Evolutionary conservation across 2,797 vertebrate species (phyloP), one percentile per base, ranked within the genome.

Genomic region (Tangara arthus): DNA sequence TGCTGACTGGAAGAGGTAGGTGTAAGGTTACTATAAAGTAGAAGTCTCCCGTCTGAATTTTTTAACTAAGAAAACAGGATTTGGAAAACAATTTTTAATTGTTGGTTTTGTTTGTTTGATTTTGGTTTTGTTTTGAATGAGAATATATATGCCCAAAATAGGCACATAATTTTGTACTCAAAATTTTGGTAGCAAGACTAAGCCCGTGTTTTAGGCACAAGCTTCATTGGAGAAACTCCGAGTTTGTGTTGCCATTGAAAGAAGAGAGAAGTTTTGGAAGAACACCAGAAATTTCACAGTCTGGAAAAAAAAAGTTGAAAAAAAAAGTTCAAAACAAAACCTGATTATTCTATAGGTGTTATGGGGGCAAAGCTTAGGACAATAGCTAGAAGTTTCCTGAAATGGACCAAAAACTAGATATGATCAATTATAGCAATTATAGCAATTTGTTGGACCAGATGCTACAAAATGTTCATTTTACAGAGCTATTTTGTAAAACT

Each of bases 91-190:
- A 17, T 35, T 20, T 59, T 61, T 39, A n/a, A 7, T 41, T 64
- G 5, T 11, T 22, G 2, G 6, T 22, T 53, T 59, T 47, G 6
- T 41, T 53, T n/a, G 6, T 0, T 60, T 57, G 24, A 1, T 8
- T 32, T 49, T 37, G 10, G 1, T 20, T 50, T 27, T 61, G 9
- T 34, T 90, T 46, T 34, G 3, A 52, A 42, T 50, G 11, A 65
- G 16, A 88, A 46, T 69, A 77, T 63, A 9, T 14, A 59, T 63
- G 28, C 2, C 0, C 26, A 53, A 39, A 61, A 41, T 13, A 6
- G 11, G 1, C n/a, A n/a, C n/a, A n/a, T n/a, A n/a, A n/a, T 84
- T 84, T 60, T 64, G 26, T 6, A 52, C 6, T 55, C 16, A 60
- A 71, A 82, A 84, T 57, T 41, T 72, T 35, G 4, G 5, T 44